Base-by-base conservation (phyloP, 2,113 vertebrate genomes). In the Physeter macrocephalus region DNA sequence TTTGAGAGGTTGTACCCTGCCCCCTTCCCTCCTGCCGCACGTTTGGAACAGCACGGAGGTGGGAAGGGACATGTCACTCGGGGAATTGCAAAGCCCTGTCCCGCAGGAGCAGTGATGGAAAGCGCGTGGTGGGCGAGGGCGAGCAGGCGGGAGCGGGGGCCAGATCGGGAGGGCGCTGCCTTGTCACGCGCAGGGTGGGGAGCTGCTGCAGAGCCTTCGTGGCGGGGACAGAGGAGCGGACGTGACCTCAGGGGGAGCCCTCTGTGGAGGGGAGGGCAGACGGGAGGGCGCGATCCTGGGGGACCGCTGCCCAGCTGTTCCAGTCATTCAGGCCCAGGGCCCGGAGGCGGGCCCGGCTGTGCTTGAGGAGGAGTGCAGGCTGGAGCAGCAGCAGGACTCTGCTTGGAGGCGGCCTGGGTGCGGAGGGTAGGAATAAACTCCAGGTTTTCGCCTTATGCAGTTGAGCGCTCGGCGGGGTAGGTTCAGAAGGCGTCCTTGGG, bases 61-160 rank as follows among this genome's bases (percentile, higher is more conserved):
- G 6, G 41, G 36, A 66, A 46, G 39, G 25, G 75, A 21, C 6
- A 4, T 3, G 41, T 39, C 39, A n/a, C 23, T 25, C 27, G 21
- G 78, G 52, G 49, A 66, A 66, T 0, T 27, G 13, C 11, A 18
- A 66, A 41, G 31, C 21, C 21, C 39, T 34, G 49, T 31, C 9
- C 59, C 6, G 6, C 1, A 21, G 49, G 36, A 21, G 4, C 11
- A 1, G 39, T 46, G 59, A 39, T 21, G 20, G 20, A 20, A 57
- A 81, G 46, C 12, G 34, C 5, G 8, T 17, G 34, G n/a, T 1
- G 2, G 34, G 3, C 1, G 2, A 46, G 41, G 27, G 12, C 0
- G 2, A 34, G 29, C 11, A 11, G 75, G 31, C 11, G 12, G 61
- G 13, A 62, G 31, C 4, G 10, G 57, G 49, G 1, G 14, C 12